Evolutionary conservation across 2,797 vertebrate genomes (phyloP).

Genomic region (Lithobates pipiens): DNA sequence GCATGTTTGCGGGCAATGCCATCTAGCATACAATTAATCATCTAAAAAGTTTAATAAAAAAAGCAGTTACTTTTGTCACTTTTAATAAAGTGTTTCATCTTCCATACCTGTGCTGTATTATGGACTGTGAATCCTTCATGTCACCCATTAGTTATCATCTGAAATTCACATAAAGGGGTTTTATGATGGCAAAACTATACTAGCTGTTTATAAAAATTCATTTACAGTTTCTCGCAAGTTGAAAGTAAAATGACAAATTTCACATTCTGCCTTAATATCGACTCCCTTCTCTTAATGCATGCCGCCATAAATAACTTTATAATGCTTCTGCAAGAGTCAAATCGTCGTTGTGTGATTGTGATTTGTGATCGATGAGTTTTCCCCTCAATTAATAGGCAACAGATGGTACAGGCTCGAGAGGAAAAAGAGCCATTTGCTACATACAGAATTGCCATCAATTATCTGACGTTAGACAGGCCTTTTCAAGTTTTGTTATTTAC

Average conservation of each 20-base stretch:
- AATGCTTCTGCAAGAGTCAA: constrained; percentile 14
- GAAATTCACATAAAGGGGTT: constrained; percentile 1
- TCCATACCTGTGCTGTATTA: neutral
- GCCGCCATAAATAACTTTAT: constrained; percentile 21
- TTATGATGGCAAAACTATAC: neutral
- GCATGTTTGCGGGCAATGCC: neutral
- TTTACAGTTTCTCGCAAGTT: constrained; percentile 6
- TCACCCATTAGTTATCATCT: neutral
- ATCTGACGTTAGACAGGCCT: constrained; percentile 25
- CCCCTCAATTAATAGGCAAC: constrained; percentile 31
- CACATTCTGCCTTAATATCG: constrained; percentile 21
- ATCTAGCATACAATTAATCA: neutral
- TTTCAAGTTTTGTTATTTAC: constrained; percentile 34
- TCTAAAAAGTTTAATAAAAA: constrained; percentile 2
- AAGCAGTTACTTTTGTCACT: neutral
- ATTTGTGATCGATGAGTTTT: constrained; percentile 50
- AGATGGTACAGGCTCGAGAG: constrained; percentile 27
- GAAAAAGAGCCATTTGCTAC: constrained; percentile 30
- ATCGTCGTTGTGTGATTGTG: constrained; percentile 24
- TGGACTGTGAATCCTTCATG: neutral
- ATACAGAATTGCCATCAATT: constrained; percentile 20
- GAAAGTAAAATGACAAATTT: constrained; percentile 19
- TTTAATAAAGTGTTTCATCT: neutral
- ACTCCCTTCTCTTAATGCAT: constrained; percentile 14
- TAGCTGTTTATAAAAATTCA: constrained; percentile 28